phyloP scores from a whole-genome alignment of 2,113 vertebrate species.

The western clawed frog (Xenopus tropicalis) region UCB_Xtro_10.0 CM004446.2:145147001-145147500 shows the following conservation, averaged over 20 bases:
- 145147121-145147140: not conserved
- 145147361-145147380: too few species aligned
- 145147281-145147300: conserved; percentile 27
- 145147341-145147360: too few species aligned
- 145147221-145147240: not conserved
- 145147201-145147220: not conserved
- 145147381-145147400: too few species aligned
- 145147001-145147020: not conserved
- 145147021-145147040: not conserved
- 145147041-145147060: not conserved
- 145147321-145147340: not conserved
- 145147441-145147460: too few species aligned
- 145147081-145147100: not conserved
- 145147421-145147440: too few species aligned
- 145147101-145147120: not conserved
- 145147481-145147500: too few species aligned
- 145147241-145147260: conserved; percentile 33
- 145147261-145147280: conserved; percentile 6
- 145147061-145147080: not conserved
- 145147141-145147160: not conserved
- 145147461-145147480: too few species aligned
- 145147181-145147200: not conserved
- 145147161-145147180: not conserved
- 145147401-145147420: too few species aligned
- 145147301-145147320: not conserved